These are phyloP conservation scores for Acrossocheilus fasciatus DNA, from an alignment of 2,797 vertebrate genomes.

Conservation along the genomic window DNA sequence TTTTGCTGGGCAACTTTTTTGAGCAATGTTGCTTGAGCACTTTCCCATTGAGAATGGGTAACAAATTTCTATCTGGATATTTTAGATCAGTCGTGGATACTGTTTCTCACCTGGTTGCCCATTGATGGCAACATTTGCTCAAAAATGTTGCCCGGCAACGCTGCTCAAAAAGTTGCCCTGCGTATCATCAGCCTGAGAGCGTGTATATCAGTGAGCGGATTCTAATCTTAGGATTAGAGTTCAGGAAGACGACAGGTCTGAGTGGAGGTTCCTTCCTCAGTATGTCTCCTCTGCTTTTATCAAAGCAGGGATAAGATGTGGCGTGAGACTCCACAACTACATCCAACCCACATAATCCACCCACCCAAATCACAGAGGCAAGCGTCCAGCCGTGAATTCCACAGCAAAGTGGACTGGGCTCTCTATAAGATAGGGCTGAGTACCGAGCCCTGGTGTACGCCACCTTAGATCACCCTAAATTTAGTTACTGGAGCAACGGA, in stretches of 20 bases:
- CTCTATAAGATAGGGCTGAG: constrained; percentile 43
- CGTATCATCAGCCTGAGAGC: not conserved
- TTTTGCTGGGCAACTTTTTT: too few species aligned
- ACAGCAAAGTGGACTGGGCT: constrained; percentile 39
- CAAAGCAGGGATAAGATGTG: constrained; percentile 30
- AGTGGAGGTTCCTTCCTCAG: constrained; percentile 15
- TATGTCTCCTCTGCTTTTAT: constrained; percentile 21
- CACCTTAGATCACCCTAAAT: constrained; percentile 52
- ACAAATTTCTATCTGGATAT: not conserved
- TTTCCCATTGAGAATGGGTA: not conserved
- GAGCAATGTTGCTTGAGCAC: not conserved
- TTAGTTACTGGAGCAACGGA: constrained; percentile 50
- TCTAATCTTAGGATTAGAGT: constrained; percentile 39
- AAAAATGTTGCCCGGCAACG: too few species aligned
- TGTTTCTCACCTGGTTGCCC: not conserved
- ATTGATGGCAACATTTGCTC: not conserved
- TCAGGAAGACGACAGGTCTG: constrained; percentile 26
- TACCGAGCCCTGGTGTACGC: constrained; percentile 43
- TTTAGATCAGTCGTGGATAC: not conserved
- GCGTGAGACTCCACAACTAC: constrained; percentile 36
- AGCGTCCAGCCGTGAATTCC: constrained; percentile 47
- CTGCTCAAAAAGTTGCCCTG: too few species aligned
- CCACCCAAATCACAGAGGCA: constrained; percentile 38
- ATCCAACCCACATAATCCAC: constrained; percentile 30
- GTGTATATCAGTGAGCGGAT: not conserved